Conservation (phyloP, 2,888 invertebrate species). For the Apodemia zela region DNA sequence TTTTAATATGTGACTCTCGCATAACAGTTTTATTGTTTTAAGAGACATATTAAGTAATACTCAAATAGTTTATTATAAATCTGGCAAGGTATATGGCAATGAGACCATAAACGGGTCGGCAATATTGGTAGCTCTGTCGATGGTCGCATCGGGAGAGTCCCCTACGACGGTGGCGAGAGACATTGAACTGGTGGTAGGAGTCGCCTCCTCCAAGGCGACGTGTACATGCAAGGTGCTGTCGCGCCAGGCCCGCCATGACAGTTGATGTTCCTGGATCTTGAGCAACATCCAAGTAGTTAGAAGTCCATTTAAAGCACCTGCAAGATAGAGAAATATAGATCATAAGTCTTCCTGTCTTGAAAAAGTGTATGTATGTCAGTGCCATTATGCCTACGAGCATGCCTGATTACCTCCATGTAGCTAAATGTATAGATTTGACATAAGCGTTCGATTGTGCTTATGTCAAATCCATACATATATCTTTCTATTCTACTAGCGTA, state of each 20-base stretch:
- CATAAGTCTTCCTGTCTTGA: too few species aligned
- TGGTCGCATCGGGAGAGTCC: conserved; percentile 44
- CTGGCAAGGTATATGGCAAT: conserved; percentile 44
- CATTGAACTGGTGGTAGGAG: conserved; percentile 37
- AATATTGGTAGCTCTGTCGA: conserved; percentile 58
- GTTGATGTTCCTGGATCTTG: conserved; percentile 73
- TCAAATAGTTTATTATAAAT: conserved; percentile 22
- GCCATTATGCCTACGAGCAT: too few species aligned
- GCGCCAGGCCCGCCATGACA: conserved; percentile 71
- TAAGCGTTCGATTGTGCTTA: too few species aligned
- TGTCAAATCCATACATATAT: too few species aligned
- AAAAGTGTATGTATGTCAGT: too few species aligned
- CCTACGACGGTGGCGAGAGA: conserved; percentile 44
- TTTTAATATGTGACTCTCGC: not conserved
- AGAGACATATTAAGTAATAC: not conserved
- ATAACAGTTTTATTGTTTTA: not conserved
- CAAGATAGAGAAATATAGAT: not conserved
- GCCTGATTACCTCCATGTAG: too few species aligned
- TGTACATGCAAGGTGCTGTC: conserved; percentile 69
- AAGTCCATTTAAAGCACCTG: conserved; percentile 69
- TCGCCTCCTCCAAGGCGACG: conserved; percentile 49
- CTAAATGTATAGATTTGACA: too few species aligned
- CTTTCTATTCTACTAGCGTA: too few species aligned
- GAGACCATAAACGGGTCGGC: conserved; percentile 64
- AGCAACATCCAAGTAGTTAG: conserved; percentile 74